A percentile compares a stretch with the other conserved stretches of the same genome.
These are phyloP conservation scores for Saccostrea cuccullata DNA, from an alignment of 1,140 invertebrate genomes.

Conservation along the genomic window DNA sequence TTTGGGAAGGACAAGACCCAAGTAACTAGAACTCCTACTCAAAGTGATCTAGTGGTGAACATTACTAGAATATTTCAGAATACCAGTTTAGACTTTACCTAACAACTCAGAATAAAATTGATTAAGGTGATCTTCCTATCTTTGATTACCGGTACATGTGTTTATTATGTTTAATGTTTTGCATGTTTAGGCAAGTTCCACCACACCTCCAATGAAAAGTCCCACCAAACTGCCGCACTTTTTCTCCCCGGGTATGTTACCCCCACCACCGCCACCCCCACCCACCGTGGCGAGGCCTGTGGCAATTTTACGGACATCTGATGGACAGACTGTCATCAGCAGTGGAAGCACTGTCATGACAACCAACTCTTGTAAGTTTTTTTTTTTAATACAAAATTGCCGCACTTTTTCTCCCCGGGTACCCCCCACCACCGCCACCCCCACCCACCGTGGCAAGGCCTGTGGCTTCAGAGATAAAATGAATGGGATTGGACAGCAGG, in stretches of 20 bases:
- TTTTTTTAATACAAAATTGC: conserved; percentile 82
- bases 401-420: conserved; percentile 91
- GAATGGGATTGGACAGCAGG: no score
- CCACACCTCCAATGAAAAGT: conserved; percentile 80
- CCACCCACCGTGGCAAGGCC: conserved; percentile 92
- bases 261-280: conserved; percentile 91
- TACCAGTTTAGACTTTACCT: no score
- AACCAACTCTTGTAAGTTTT: conserved; percentile 8
- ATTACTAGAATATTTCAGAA: no score
- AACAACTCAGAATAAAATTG: no score
- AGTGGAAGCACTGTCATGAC: conserved; percentile 52
- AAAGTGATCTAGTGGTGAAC: no score
- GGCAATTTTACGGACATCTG: conserved; percentile 89
- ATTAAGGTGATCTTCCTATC: no score
- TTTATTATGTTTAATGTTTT: conserved; percentile 4
- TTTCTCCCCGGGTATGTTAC: conserved; percentile 90
- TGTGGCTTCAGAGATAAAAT: no score
- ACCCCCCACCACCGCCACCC: conserved; percentile 93
- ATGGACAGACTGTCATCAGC: conserved; percentile 67
- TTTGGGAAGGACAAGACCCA: no score
- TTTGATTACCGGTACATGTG: no score
- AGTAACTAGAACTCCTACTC: no score
- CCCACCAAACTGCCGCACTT: conserved; percentile 88
- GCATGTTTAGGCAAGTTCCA: conserved; percentile 72
- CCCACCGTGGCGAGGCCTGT: conserved; percentile 95